Conservation (phyloP, 2,888 invertebrate species). For the Tetheella fluctuosa region DNA sequence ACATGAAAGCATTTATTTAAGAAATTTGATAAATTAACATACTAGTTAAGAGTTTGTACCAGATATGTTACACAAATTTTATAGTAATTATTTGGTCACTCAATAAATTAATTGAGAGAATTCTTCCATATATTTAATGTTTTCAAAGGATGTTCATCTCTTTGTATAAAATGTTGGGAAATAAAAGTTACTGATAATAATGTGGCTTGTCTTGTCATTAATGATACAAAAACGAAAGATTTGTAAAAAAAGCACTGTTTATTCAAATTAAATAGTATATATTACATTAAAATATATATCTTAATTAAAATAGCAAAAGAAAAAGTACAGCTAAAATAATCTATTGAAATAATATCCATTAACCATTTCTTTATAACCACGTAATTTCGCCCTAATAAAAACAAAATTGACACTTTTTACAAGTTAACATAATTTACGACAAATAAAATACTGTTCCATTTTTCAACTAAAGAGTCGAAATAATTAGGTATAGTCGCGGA, state of each 20-base stretch:
- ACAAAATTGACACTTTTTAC: slow-evolving; percentile 63
- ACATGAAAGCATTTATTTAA: slow-evolving; percentile 66
- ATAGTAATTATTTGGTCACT: slow-evolving; percentile 57
- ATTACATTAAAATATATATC: slow-evolving; percentile 83
- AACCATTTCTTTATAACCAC: slow-evolving; percentile 68
- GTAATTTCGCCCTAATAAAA: slow-evolving; percentile 67
- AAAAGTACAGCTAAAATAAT: slow-evolving; percentile 79
- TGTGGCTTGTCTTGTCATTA: slow-evolving; percentile 7
- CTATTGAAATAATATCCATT: slow-evolving; percentile 79
- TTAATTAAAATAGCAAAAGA: slow-evolving; percentile 81
- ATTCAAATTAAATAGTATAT: slow-evolving; percentile 83
- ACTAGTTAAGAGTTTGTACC: slow-evolving; percentile 44
- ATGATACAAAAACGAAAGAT: slow-evolving; percentile 31
- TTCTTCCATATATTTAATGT: slow-evolving; percentile 44
- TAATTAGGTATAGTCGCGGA: slow-evolving; percentile 61
- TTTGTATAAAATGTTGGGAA: slow-evolving; percentile 69
- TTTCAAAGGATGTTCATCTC: slow-evolving; percentile 44
- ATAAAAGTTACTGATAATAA: slow-evolving; percentile 53
- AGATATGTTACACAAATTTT: slow-evolving; percentile 47
- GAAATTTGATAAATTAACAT: no score
- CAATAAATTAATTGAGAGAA: slow-evolving; percentile 39
- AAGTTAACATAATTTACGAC: slow-evolving; percentile 69
- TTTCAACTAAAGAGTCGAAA: slow-evolving; percentile 54
- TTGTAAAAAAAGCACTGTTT: slow-evolving; percentile 80
- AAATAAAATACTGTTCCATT: slow-evolving; percentile 73